Base-by-base conservation (phyloP, 2,113 vertebrate genomes). In the Phoenicopterus ruber region DNA sequence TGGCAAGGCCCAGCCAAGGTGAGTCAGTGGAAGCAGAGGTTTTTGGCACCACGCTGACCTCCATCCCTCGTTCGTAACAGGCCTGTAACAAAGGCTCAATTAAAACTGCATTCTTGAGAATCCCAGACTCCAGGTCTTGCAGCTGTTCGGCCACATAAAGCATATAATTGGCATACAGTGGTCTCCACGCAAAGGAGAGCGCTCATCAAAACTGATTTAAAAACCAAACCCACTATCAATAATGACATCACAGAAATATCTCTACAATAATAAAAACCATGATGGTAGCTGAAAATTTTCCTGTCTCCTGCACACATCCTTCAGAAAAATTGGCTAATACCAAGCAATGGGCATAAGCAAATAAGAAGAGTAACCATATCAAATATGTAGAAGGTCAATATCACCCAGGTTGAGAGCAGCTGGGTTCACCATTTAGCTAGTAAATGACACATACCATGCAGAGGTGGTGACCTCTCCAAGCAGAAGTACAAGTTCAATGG, bases 21-120 rank as follows among this genome's bases (percentile, higher is more conserved):
- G 99, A 99, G 97, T 99, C 99, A 1, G 99, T 99, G n/a, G 99
- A 99, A 88, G 99, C 99, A 25, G 99, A 99, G 15, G 99, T 99
- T 98, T 99, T 99, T 93, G 99, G 99, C 95, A 99, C 99, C 79
- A 99, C 99, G 8, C 99, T 99, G 65, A 99, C 99, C 96, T 99
- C 99, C 96, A 99, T 99, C 61, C 99, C 99, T 94, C 98, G 98
- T 94, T 99, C 99, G 0, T 99, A 99, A 98, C 99, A 99, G 61
- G 98, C 99, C 99, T 99, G 85, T 59, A 97, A 97, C 42, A 95
- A 94, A 85, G 42, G 31, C 32, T 74, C 49, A 15, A 63, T 87
- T 87, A 50, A 67, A 96, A 86, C 20, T 14, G 55, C 29, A 34
- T 46, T 46, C 28, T 66, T 81, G 29, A 32, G 74, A 92, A 74